These are phyloP conservation scores for Drosophila demipolita DNA, from an alignment of 2,888 invertebrate species.

Conservation along the genomic window DNA sequence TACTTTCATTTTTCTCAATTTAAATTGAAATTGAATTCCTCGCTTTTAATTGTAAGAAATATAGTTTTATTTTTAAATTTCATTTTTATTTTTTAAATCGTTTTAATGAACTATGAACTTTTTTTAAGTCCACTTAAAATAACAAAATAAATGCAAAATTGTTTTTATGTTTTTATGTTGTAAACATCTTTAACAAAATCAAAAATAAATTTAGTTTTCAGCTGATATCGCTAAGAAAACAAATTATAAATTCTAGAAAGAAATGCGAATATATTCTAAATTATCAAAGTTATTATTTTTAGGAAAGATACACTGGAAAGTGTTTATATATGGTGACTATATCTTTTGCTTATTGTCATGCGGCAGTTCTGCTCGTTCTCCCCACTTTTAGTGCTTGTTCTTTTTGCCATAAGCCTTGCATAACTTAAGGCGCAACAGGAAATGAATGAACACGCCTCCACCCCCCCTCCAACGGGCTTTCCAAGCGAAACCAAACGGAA, in stretches of 20 bases:
- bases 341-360: slow-evolving; percentile 38
- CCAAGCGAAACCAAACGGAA: slow-evolving; percentile 54
- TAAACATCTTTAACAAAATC: background rate
- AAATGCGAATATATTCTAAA: slow-evolving; percentile 1
- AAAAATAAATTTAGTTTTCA: background rate
- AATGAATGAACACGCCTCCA: slow-evolving; percentile 66
- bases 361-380: slow-evolving; percentile 6
- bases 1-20: background rate
- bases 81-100: background rate
- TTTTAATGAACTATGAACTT: background rate
- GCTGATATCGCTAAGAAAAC: background rate
- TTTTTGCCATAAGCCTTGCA: slow-evolving; percentile 71
- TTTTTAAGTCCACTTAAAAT: background rate
- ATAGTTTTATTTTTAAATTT: background rate
- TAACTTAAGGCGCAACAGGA: slow-evolving; percentile 74
- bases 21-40: background rate
- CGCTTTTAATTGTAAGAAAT: background rate
- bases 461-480: slow-evolving; percentile 27
- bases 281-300: background rate
- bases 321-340: slow-evolving; percentile 26
- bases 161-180: background rate
- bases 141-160: background rate
- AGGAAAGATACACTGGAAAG: background rate
- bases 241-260: background rate
- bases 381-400: slow-evolving; percentile 52